Percentiles rank a stretch among this genome's conserved stretches.
Evolutionary conservation across 2,113 vertebrate species (phyloP).

Genomic region (Oxygymnocypris stewartii): DNA sequence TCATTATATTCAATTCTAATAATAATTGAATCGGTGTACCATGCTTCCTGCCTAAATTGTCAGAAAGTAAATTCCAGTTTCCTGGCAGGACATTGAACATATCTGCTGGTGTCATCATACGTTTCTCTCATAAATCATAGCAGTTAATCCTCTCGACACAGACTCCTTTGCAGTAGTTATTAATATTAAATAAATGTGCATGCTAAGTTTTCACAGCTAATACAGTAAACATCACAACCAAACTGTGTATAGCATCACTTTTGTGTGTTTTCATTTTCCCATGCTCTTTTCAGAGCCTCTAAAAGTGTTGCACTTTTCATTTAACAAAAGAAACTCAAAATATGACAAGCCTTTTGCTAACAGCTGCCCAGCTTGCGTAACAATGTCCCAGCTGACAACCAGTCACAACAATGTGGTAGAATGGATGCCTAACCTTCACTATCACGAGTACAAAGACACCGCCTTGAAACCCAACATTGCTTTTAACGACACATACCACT

Average conservation of each 20-base stretch:
- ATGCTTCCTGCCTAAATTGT: not conserved
- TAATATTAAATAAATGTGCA: not conserved
- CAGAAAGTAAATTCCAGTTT: not conserved
- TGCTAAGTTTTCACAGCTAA: not conserved
- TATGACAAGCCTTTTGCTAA: constrained; percentile 26
- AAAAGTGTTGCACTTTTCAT: constrained; percentile 2
- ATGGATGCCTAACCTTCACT: constrained; percentile 40
- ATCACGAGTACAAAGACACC: constrained; percentile 34
- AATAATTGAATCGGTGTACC: not conserved
- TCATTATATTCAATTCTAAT: not conserved
- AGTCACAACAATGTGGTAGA: constrained; percentile 23
- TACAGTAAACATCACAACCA: not conserved
- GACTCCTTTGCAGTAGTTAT: not conserved
- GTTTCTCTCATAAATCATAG: not conserved
- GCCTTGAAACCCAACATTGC: constrained; percentile 31
- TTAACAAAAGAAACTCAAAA: constrained; percentile 4
- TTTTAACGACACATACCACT: constrained; percentile 47
- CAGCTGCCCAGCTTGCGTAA: not conserved
- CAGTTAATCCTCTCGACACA: not conserved
- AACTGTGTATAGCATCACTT: not conserved
- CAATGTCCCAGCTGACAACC: constrained; percentile 7
- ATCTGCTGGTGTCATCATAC: not conserved
- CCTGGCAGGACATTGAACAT: not conserved
- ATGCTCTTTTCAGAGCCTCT: not conserved
- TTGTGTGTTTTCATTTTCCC: constrained; percentile 4